phyloP scores from a whole-genome alignment of 2,888 invertebrate genomes.

The Anoncus sp. region DNA sequence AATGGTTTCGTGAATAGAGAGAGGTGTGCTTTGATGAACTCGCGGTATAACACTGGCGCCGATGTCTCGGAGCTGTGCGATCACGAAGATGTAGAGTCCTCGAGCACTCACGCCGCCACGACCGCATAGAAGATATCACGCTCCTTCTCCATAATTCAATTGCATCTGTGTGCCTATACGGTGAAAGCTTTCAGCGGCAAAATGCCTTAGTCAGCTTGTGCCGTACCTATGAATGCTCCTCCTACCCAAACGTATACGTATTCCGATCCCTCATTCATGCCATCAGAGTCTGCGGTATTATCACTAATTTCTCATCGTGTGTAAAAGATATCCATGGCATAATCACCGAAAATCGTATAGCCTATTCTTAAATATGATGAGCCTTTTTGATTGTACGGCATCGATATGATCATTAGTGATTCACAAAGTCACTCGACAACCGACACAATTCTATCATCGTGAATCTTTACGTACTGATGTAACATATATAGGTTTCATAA shows the following conservation, averaged over 20 bases:
- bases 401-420: too few relatives aligned
- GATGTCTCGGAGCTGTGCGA: conserved; percentile 28
- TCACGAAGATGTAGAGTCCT: conserved; percentile 26
- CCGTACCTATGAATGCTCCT: background rate
- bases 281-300: background rate
- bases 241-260: conserved; percentile 1
- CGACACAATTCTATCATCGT: background rate
- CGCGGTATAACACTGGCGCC: conserved; percentile 15
- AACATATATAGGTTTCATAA: too few relatives aligned
- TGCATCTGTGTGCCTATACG: conserved; percentile 27
- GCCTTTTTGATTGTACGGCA: background rate
- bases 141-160: conserved; percentile 48
- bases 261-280: background rate
- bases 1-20: conserved; percentile 48
- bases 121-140: conserved; percentile 43
- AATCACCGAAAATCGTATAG: background rate
- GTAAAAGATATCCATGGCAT: background rate
- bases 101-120: conserved; percentile 41
- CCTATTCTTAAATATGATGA: background rate
- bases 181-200: conserved; percentile 40
- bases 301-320: background rate
- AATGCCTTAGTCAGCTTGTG: conserved; percentile 12
- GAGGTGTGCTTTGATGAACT: conserved; percentile 53
- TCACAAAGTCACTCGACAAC: too few relatives aligned
- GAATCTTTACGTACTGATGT: too few relatives aligned